These are phyloP conservation scores for Siniperca knerii DNA, from an alignment of 2,113 vertebrate species.

Conservation along the genomic window DNA sequence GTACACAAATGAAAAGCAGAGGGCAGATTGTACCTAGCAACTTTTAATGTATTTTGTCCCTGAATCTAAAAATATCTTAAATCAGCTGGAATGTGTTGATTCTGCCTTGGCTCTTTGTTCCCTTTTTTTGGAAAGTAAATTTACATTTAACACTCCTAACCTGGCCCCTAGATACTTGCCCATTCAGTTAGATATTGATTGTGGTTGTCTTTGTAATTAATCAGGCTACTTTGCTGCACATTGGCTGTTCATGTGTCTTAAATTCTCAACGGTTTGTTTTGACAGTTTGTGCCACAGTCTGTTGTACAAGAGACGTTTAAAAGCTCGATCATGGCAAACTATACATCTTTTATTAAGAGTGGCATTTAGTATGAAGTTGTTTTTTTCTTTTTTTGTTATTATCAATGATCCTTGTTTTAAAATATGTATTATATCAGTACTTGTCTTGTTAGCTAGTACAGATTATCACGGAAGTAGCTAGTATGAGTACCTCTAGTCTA, in stretches of 20 bases:
- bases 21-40: conserved; percentile 16
- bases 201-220: conserved; percentile 62
- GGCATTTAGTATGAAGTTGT: conserved; percentile 59
- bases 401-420: conserved; percentile 68
- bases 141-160: conserved; percentile 18
- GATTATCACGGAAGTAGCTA: conserved; percentile 81
- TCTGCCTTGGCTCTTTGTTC: conserved; percentile 17
- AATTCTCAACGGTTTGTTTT: conserved; percentile 48
- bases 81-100: conserved; percentile 43
- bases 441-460: conserved; percentile 83
- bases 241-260: conserved; percentile 47
- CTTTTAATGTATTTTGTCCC: conserved; percentile 34
- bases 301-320: conserved; percentile 5
- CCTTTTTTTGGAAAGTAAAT: conserved; percentile 40
- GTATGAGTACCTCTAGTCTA: conserved; percentile 82
- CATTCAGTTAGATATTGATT: conserved; percentile 46
- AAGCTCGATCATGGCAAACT: conserved; percentile 37
- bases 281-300: conserved; percentile 32
- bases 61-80: conserved; percentile 29
- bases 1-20: conserved; percentile 40
- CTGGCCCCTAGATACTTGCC: not conserved
- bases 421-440: conserved; percentile 78
- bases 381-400: conserved; percentile 49
- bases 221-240: conserved; percentile 42
- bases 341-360: conserved; percentile 47